These are phyloP conservation scores for Watsonalla binaria DNA, from an alignment of 2,888 invertebrate genomes.

Conservation along the genomic window DNA sequence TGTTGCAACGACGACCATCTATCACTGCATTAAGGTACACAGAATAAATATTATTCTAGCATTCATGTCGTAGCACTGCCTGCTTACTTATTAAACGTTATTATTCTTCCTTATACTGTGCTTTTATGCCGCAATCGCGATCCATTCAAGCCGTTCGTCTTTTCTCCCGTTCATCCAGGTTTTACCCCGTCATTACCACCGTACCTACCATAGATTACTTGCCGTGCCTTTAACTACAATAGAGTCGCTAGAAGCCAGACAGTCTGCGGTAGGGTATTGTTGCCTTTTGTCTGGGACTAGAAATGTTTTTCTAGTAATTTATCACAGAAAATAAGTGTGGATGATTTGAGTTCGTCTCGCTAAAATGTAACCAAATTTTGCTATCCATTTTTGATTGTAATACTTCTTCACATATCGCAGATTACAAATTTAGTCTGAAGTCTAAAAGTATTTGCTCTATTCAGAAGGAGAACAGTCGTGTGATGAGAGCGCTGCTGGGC, in stretches of 20 bases:
- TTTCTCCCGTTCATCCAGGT: slow-evolving; percentile 31
- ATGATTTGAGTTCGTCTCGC: no score
- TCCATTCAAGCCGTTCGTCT: slow-evolving; percentile 36
- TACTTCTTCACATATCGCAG: no score
- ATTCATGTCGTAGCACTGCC: slow-evolving; percentile 33
- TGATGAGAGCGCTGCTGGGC: no score
- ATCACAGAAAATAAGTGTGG: no score
- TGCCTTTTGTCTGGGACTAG: no score
- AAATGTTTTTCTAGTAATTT: no score
- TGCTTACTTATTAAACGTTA: not conserved
- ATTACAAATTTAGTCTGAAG: no score
- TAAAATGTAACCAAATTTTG: no score
- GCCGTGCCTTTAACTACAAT: not conserved
- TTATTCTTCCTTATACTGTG: slow-evolving; percentile 15
- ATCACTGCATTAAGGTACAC: not conserved
- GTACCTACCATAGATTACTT: slow-evolving; percentile 1
- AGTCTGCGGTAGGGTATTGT: not conserved
- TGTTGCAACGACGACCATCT: not conserved
- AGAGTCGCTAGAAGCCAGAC: not conserved
- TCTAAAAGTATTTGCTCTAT: no score
- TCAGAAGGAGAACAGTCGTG: no score
- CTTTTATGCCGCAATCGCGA: slow-evolving; percentile 38
- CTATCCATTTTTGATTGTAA: no score
- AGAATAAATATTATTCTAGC: slow-evolving; percentile 3
- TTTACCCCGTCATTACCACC: slow-evolving; percentile 27